Evolutionary conservation across 2,797 vertebrate genomes (phyloP).

Genomic region (Labroides dimidiatus): DNA sequence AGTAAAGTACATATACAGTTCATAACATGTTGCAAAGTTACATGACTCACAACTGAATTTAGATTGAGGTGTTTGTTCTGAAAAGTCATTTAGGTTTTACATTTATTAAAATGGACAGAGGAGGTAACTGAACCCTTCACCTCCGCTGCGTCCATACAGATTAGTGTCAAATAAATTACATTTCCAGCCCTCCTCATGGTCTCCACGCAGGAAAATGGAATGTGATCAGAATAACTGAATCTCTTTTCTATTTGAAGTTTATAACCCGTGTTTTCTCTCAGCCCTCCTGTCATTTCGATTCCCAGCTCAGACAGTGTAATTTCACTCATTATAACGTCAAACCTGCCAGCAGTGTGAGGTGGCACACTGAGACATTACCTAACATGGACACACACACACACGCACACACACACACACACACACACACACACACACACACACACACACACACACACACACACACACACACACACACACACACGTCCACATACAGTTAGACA

Average conservation of each 20-base stretch:
- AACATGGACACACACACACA: slow-evolving; percentile 29
- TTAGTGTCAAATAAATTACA: neutral
- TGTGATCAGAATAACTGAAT: neutral
- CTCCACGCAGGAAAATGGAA: neutral
- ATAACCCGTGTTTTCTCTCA: neutral
- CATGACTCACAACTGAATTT: no score
- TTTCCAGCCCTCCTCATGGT: neutral
- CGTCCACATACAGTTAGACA: slow-evolving; percentile 43
- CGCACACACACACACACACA: slow-evolving; percentile 6
- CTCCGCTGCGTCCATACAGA: neutral
- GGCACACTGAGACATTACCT: slow-evolving; percentile 66
- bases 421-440: slow-evolving; percentile 7
- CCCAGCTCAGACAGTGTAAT: slow-evolving; percentile 17
- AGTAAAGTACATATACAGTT: no score
- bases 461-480: slow-evolving; percentile 7
- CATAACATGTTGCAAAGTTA: no score
- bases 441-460: slow-evolving; percentile 11
- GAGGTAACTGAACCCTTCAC: neutral
- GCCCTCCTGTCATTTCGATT: slow-evolving; percentile 13
- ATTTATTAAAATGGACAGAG: neutral
- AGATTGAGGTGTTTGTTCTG: no score
- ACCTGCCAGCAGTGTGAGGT: slow-evolving; percentile 31
- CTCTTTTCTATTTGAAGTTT: neutral
- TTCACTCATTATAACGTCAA: slow-evolving; percentile 39
- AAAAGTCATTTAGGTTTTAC: neutral